These are phyloP conservation scores for Varecia variegata DNA, from an alignment of 2,797 vertebrate species.

Conservation along the genomic window DNA sequence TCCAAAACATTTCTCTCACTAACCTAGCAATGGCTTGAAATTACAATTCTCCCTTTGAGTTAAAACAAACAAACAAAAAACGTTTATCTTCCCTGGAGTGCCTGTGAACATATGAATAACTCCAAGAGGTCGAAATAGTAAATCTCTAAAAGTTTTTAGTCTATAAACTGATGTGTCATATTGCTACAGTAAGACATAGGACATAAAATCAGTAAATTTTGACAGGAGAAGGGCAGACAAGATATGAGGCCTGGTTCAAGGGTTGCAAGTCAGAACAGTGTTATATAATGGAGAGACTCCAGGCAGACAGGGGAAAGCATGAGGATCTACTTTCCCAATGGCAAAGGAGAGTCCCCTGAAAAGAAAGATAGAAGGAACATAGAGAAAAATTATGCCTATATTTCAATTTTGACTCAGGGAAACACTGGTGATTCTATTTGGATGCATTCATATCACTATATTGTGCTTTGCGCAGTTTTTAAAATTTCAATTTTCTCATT, in stretches of 20 bases:
- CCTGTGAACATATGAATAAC: slow-evolving; percentile 10
- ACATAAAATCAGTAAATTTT: slow-evolving; percentile 1
- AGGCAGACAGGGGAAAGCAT: neutral
- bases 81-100: neutral
- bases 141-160: neutral
- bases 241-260: neutral
- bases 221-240: neutral
- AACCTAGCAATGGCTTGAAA: slow-evolving; percentile 13
- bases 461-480: slow-evolving; percentile 5
- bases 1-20: neutral
- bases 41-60: neutral
- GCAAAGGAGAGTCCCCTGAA: neutral
- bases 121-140: slow-evolving; percentile 1
- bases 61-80: neutral
- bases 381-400: neutral
- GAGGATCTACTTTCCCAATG: neutral
- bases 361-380: neutral
- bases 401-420: slow-evolving; percentile 43
- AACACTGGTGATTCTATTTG: slow-evolving; percentile 6
- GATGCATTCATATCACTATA: neutral
- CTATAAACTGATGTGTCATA: slow-evolving; percentile 2
- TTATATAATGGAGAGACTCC: neutral
- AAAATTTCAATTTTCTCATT: slow-evolving; percentile 18
- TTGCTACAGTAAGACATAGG: neutral
- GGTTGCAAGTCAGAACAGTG: neutral